phyloP scores from a whole-genome alignment of 2,797 vertebrate species.

The Sebastes miniatus region DNA sequence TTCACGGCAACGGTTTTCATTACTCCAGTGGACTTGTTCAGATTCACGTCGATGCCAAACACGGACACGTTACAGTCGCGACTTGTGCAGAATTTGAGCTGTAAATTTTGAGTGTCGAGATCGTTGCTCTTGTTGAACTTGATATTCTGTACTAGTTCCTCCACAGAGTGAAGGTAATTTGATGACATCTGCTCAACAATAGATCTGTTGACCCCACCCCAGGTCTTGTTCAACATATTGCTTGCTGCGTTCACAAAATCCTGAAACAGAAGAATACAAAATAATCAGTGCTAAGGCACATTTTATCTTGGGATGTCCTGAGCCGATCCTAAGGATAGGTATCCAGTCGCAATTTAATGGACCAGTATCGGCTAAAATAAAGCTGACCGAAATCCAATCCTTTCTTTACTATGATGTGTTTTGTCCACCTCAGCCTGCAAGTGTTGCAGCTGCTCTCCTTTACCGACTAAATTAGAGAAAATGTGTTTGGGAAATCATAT shows the following conservation, averaged over 20 bases:
- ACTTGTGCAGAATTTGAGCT: conserved; percentile 65
- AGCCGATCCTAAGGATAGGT: background rate
- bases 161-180: conserved; percentile 73
- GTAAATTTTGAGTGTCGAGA: conserved; percentile 57
- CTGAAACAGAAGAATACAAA: conserved; percentile 63
- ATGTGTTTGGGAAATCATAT: background rate
- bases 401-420: background rate
- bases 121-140: conserved; percentile 29
- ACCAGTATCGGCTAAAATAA: background rate
- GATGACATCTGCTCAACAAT: conserved; percentile 26
- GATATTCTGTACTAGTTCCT: conserved; percentile 74
- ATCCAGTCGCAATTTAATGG: background rate
- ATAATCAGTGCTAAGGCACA: background rate
- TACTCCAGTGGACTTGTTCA: conserved; percentile 35
- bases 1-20: conserved; percentile 75
- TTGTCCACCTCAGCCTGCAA: background rate
- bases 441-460: no score
- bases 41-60: conserved; percentile 53
- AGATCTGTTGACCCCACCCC: background rate
- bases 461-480: background rate
- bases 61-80: conserved; percentile 34
- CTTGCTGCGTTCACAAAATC: conserved; percentile 72
- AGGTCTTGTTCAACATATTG: conserved; percentile 70
- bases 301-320: background rate
- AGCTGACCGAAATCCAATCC: background rate